Conservation (phyloP, 2,888 invertebrate species). For the Catonia carolina region DNA sequence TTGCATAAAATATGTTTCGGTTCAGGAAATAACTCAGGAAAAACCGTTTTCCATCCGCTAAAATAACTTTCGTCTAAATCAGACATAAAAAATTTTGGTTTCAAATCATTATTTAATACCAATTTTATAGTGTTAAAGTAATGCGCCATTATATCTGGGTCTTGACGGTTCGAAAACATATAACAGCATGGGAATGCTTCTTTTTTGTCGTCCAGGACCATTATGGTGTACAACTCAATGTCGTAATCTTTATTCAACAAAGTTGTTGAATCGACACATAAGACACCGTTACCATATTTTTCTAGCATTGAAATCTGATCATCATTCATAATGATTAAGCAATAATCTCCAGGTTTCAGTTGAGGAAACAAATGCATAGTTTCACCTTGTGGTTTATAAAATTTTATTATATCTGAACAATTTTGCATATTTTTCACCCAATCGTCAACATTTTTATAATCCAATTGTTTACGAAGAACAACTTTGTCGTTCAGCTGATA, state of each 20-base stretch:
- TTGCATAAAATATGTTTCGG: neutral
- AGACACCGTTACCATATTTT: neutral
- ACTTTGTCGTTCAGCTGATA: conserved; percentile 3
- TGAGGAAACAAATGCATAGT: neutral
- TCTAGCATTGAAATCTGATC: neutral
- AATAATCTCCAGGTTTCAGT: neutral
- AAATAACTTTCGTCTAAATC: neutral
- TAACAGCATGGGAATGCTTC: neutral
- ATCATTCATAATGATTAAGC: neutral
- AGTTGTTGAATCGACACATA: neutral
- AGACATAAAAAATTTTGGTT: neutral
- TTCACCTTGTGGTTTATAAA: neutral
- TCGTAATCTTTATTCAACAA: neutral
- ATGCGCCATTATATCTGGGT: neutral
- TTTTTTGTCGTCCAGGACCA: neutral
- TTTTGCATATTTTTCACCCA: neutral
- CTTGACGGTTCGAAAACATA: neutral
- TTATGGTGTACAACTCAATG: neutral
- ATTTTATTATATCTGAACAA: neutral
- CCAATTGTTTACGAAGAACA: neutral
- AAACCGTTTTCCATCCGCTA: neutral
- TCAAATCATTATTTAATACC: neutral
- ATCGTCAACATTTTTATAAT: neutral
- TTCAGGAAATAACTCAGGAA: neutral
- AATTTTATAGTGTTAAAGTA: neutral